Evolutionary conservation across 2,797 vertebrate species (phyloP).

Genomic region (Chloroceryle inda): DNA sequence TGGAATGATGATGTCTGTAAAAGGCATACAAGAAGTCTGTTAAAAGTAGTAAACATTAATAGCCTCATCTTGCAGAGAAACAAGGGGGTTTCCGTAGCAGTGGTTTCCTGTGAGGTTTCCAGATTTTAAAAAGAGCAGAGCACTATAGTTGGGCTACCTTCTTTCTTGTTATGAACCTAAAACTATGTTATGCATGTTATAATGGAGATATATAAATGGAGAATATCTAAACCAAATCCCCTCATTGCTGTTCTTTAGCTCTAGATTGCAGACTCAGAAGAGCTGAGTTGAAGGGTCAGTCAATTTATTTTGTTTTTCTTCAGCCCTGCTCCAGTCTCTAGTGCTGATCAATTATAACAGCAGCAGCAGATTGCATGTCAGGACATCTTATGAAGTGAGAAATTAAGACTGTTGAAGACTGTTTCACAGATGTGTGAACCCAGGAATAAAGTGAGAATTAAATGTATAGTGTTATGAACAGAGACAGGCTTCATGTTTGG

Average conservation of each 20-base stretch:
- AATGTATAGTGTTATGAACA: background rate
- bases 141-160: background rate
- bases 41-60: background rate
- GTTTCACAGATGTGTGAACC: background rate
- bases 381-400: conserved; percentile 14
- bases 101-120: background rate
- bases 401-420: background rate
- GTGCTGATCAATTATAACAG: background rate
- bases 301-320: background rate
- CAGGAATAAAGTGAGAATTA: conserved; percentile 18
- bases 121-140: background rate
- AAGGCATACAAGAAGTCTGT: background rate
- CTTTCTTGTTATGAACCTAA: background rate
- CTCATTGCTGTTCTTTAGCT: background rate
- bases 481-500: background rate
- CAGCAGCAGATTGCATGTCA: conserved; percentile 8
- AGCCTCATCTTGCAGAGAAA: background rate
- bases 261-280: background rate
- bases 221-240: background rate
- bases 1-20: background rate
- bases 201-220: background rate
- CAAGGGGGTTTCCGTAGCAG: background rate
- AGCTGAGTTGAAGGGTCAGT: background rate
- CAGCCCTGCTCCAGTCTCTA: background rate
- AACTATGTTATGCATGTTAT: fast-evolving